Evolutionary conservation across 2,797 vertebrate genomes (phyloP), one percentile per base, ranked within the genome.

Genomic region (Synanceia verrucosa): DNA sequence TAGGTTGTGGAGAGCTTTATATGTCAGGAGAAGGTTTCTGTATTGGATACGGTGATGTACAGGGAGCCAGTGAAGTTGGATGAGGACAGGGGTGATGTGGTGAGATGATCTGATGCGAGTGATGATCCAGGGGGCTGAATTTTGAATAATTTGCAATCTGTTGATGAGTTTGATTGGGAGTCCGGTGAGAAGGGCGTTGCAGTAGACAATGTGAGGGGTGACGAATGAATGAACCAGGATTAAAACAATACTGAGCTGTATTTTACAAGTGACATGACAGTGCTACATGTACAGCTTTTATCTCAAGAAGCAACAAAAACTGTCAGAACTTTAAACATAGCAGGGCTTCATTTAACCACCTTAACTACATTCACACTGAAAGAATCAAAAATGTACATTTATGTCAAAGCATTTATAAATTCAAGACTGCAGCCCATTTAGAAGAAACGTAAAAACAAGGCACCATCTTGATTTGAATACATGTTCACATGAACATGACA

Each of bases 371-470:
- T 83, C 71, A 65, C 55, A 73, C 37, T 12, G 1, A 77, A 62
- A 61, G 9, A 73, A 55, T 65, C 21, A 60, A 76, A 72, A 19
- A 79, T 61, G 9, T 59, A 78, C 10, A 71, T 68, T 52, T 1
- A 29, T 76, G 9, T 61, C 29, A 70, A 81, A 75, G 51, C 65
- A 78, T 55, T 79, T 75, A 68, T 43, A 80, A 10, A 60, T 55
- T 19, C 66, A 24, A 76, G 37, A 86, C 39, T 56, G 39, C 34
- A 74, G 73, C 36, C 28, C 31, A 39, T 75, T 74, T 36, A 51
- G n/a, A 61, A 62, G 34, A 76, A 78, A 53, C 70, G 34, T 65
- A 36, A 76, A 84, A 60, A 83, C 84, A 93, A 92, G 92, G 91
- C 91, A 93, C 91, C 70, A 70, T 85, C 31, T 87, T 79, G 51